Base-by-base conservation (phyloP, 2,888 invertebrate species). In the Hypena proboscidalis region DNA sequence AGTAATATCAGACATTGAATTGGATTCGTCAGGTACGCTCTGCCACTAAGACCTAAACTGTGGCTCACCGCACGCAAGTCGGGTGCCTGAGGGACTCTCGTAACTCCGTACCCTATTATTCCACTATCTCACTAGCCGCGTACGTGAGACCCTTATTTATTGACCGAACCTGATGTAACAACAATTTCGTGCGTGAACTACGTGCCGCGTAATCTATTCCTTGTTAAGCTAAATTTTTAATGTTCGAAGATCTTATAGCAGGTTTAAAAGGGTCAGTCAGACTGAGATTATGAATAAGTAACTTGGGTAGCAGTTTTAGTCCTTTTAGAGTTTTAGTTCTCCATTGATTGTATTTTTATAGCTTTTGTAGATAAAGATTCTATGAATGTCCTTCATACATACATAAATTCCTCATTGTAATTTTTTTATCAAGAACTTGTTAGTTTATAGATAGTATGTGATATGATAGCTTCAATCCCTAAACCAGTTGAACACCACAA, bases 101-200 rank as follows among this genome's bases (percentile, higher is more conserved):
- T 74, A 72, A 76, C 73, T 55, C 46, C 57, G 69, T 69, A 67
- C 67, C 66, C 76, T 73, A 79, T 82, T 83, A 85, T 82, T 78
- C 73, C 66, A 74, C 74, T 75, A 78, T 78, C 68, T 73, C 64
- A 66, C 67, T 72, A 72, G 65, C 56, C 55, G 51, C 62, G 70
- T 70, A 80, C 78, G 74, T 80, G 77, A 75, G 68, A 59, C 58
- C 66, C 56, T 74, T 79, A 79, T 80, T 82, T 82, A 84, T 80
- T 77, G 72, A 72, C 71, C 56, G 63, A 67, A 70, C 69, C 62
- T 70, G 67, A 73, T 74, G 67, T 74, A 67, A 61, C 67, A 66
- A 66, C 60, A 62, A 64, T 67, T 70, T 55, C 62, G 58, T 60
- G 62, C 65, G 66, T 68, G 56, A 69, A 70, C 60, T 69, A 72